Evolutionary conservation across 2,113 vertebrate genomes (phyloP).

Genomic region (Pelecanoides urinatrix): DNA sequence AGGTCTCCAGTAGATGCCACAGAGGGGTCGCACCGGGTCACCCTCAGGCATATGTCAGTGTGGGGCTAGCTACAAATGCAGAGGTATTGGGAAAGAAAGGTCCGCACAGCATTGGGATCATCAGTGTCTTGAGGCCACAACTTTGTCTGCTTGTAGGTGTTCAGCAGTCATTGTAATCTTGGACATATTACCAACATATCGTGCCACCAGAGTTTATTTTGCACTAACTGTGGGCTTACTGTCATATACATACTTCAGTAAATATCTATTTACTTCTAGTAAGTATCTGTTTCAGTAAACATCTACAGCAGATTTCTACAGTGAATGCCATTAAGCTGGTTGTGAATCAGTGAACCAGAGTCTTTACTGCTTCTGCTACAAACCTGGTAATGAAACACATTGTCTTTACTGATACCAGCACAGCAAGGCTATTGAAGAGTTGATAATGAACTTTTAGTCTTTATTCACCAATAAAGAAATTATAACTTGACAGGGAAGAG

Average conservation of each 20-base stretch:
- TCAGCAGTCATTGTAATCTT: background rate
- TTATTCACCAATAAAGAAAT: background rate
- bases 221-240: background rate
- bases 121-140: background rate
- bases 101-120: background rate
- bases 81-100: background rate
- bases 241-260: background rate
- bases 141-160: background rate
- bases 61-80: background rate
- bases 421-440: background rate
- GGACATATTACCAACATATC: background rate
- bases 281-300: background rate
- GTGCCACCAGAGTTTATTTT: background rate
- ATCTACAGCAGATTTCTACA: background rate
- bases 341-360: background rate
- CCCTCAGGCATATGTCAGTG: rapidly evolving
- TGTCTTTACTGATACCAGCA: background rate
- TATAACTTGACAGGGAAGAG: background rate
- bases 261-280: background rate
- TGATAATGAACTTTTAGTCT: background rate
- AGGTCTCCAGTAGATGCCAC: background rate
- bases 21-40: background rate
- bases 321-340: background rate
- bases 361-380: background rate
- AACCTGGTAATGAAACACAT: background rate